phyloP scores from a whole-genome alignment of 2,888 invertebrate genomes.

The Bombylius major region DNA sequence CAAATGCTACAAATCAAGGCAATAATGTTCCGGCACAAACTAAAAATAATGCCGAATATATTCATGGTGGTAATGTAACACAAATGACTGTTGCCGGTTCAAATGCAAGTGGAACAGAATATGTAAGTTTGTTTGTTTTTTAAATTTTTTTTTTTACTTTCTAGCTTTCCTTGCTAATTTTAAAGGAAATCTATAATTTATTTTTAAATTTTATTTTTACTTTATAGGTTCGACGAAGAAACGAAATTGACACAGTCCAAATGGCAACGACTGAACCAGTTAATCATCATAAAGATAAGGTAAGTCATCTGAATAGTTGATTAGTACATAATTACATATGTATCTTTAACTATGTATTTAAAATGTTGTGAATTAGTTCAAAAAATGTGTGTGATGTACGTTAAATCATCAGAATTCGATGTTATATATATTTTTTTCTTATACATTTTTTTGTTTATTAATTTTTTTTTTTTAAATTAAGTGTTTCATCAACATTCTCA shows the following conservation, averaged over 20 bases:
- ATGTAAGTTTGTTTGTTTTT: slow-evolving; percentile 21
- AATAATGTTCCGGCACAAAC: slow-evolving; percentile 26
- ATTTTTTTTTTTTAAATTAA: too few relatives aligned
- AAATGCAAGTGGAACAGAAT: slow-evolving; percentile 36
- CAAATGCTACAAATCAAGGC: slow-evolving; percentile 28
- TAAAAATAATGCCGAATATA: slow-evolving; percentile 29
- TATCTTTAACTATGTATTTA: not conserved
- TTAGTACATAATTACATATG: too few relatives aligned
- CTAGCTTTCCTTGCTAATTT: too few relatives aligned
- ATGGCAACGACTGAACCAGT: slow-evolving; percentile 49
- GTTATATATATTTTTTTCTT: too few relatives aligned
- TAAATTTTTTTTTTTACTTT: not conserved
- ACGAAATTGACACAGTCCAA: slow-evolving; percentile 50
- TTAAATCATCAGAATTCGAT: too few relatives aligned
- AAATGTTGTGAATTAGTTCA: too few relatives aligned
- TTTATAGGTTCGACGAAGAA: slow-evolving; percentile 46
- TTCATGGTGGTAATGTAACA: slow-evolving; percentile 30
- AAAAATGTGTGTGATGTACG: too few relatives aligned
- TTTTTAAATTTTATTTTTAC: slow-evolving; percentile 4
- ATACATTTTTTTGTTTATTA: too few relatives aligned
- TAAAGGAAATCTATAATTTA: not conserved
- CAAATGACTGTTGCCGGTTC: slow-evolving; percentile 38
- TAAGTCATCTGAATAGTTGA: slow-evolving; percentile 13
- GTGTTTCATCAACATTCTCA: too few relatives aligned
- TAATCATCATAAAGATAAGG: slow-evolving; percentile 39